phyloP scores from a whole-genome alignment of 2,113 vertebrate genomes.

The Aegotheles bennettii region DNA sequence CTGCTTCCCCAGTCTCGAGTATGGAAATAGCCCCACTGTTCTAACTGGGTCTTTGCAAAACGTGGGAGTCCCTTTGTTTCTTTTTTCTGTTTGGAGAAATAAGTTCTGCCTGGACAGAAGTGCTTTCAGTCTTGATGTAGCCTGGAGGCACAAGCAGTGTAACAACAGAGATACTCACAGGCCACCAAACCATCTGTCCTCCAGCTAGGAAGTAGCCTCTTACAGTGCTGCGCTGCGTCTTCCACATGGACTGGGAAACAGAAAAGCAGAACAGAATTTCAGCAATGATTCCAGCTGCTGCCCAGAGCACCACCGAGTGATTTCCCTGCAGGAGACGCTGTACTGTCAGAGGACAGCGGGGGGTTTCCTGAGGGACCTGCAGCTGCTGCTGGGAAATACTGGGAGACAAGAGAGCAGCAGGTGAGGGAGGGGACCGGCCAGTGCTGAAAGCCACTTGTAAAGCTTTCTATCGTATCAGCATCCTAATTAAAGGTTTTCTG shows the following conservation, averaged over 20 bases:
- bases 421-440: neutral
- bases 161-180: conserved; percentile 74
- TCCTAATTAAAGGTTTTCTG: neutral
- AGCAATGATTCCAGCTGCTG: neutral
- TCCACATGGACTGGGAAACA: conserved; percentile 87
- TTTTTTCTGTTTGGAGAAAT: neutral
- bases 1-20: neutral
- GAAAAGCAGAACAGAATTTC: neutral
- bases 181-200: conserved; percentile 96
- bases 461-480: neutral
- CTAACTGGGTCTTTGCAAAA: neutral
- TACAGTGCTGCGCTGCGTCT: conserved; percentile 90
- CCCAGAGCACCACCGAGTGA: neutral
- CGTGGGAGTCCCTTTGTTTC: fast-evolving
- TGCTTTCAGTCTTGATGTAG: neutral
- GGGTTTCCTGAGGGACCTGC: neutral
- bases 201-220: conserved; percentile 95
- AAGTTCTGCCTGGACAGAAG: neutral
- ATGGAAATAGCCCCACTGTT: fast-evolving
- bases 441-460: fast-evolving
- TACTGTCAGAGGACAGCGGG: fast-evolving
- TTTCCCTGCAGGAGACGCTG: neutral
- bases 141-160: too few species aligned
- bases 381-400: neutral
- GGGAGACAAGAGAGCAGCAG: neutral